Evolutionary conservation across 2,888 invertebrate genomes (phyloP).

Genomic region (Mythimna vitellina): DNA sequence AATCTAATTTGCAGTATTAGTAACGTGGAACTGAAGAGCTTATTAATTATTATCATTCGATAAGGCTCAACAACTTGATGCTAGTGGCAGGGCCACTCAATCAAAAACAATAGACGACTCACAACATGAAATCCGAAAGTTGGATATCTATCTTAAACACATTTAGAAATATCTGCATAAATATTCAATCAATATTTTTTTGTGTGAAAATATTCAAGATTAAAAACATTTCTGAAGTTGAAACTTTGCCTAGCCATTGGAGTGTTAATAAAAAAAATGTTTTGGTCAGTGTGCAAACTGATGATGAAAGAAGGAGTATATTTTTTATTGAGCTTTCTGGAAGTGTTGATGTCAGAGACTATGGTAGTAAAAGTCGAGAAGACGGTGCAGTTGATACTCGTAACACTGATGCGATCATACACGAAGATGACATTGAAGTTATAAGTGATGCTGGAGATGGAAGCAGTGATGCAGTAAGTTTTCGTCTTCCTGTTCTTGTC

Average conservation of each 20-base stretch:
- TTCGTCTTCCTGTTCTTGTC: too few species aligned
- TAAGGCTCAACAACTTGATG: constrained; percentile 28
- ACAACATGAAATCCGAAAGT: constrained; percentile 24
- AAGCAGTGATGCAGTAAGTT: constrained; percentile 28
- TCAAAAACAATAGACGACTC: constrained; percentile 17
- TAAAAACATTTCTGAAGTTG: constrained; percentile 57
- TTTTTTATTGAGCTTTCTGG: constrained; percentile 47
- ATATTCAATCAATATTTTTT: constrained; percentile 20
- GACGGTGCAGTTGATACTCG: background rate
- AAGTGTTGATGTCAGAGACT: background rate
- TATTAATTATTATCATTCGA: constrained; percentile 52
- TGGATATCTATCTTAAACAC: constrained; percentile 27
- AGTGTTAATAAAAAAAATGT: constrained; percentile 53
- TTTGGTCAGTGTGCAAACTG: constrained; percentile 60
- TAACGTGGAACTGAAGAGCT: constrained; percentile 23
- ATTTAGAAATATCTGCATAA: constrained; percentile 28
- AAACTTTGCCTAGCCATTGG: constrained; percentile 70
- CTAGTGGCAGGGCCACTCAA: constrained; percentile 5
- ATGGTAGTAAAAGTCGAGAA: constrained; percentile 7
- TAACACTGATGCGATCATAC: background rate
- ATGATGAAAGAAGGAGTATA: constrained; percentile 25
- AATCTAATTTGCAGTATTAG: constrained; percentile 8
- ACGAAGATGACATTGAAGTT: background rate
- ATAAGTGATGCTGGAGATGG: background rate
- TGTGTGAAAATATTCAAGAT: constrained; percentile 35